Percentiles rank a stretch among this genome's conserved stretches.
Evolutionary conservation across 2,888 invertebrate genomes (phyloP).

Genomic region (Hofmannophila pseudospretella): DNA sequence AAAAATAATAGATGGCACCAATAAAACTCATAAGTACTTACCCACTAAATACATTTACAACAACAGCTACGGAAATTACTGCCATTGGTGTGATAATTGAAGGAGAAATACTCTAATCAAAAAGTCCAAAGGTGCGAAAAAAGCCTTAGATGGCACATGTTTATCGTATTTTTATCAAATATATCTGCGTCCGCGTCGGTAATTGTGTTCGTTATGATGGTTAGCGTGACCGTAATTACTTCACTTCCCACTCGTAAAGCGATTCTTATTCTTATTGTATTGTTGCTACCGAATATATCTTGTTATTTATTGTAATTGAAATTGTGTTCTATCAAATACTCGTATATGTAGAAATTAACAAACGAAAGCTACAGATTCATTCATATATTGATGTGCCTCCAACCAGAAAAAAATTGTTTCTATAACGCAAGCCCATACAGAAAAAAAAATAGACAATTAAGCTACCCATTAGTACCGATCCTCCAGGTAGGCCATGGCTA

Average conservation of each 20-base stretch:
- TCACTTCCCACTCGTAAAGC: slow-evolving; percentile 10
- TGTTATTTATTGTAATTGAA: slow-evolving; percentile 7
- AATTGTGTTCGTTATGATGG: slow-evolving; percentile 11
- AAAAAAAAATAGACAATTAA: too few relatives aligned
- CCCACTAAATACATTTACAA: too few relatives aligned
- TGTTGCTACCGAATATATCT: slow-evolving; percentile 10
- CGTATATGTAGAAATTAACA: too few relatives aligned
- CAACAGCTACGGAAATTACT: too few relatives aligned
- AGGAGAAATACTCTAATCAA: slow-evolving; percentile 1
- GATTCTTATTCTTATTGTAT: slow-evolving; percentile 6
- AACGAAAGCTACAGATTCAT: too few relatives aligned
- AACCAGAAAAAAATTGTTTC: too few relatives aligned
- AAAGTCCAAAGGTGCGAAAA: slow-evolving; percentile 6
- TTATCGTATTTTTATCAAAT: slow-evolving; percentile 2
- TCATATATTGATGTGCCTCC: too few relatives aligned
- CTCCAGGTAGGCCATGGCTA: background rate
- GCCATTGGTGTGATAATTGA: background rate
- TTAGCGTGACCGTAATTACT: slow-evolving; percentile 16
- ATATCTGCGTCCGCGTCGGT: background rate
- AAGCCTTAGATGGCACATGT: slow-evolving; percentile 6
- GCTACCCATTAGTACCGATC: too few relatives aligned
- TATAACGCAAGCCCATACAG: too few relatives aligned
- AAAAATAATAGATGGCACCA: too few relatives aligned
- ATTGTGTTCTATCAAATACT: too few relatives aligned
- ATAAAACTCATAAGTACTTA: background rate